Conservation (phyloP, 1,140 invertebrate genomes). For the Lepidurus apus region DNA sequence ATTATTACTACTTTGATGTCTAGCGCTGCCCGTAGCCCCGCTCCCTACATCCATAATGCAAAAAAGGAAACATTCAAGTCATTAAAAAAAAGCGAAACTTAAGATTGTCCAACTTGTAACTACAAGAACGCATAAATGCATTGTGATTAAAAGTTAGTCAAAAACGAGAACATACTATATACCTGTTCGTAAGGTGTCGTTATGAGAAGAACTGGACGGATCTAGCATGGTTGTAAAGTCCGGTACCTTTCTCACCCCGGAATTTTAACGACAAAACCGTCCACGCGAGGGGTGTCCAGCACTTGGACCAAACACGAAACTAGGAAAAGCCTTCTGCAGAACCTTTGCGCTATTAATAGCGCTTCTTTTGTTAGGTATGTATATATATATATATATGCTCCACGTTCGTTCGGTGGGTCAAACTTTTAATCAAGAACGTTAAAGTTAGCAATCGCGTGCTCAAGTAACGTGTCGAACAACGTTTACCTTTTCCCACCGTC, state of each 20-base stretch:
- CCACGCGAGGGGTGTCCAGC: slow-evolving; percentile 12
- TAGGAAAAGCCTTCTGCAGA: slow-evolving; percentile 3
- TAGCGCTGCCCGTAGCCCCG: not conserved
- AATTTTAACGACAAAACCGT: slow-evolving; percentile 12
- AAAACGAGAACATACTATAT: not conserved
- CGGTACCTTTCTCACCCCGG: not conserved
- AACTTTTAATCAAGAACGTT: slow-evolving; percentile 22
- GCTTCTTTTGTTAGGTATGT: not conserved
- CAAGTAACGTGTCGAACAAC: not conserved
- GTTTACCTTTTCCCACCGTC: not conserved
- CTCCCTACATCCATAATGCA: not conserved
- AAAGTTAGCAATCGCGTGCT: slow-evolving; percentile 6
- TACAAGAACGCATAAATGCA: not conserved
- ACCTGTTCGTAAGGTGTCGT: not conserved
- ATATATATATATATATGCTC: not conserved
- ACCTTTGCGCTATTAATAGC: not conserved
- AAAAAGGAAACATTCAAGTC: not conserved
- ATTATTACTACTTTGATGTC: slow-evolving; percentile 16
- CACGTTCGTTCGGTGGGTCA: not conserved
- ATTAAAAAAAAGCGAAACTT: not conserved
- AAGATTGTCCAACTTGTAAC: not conserved
- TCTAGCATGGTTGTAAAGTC: slow-evolving; percentile 8
- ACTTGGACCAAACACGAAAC: slow-evolving; percentile 12
- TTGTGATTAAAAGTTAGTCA: not conserved
- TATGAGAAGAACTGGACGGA: not conserved